A percentile compares a stretch with the other conserved stretches of the same genome.
Conservation (phyloP, 1,140 invertebrate species). For the Cyclina sinensis region DNA sequence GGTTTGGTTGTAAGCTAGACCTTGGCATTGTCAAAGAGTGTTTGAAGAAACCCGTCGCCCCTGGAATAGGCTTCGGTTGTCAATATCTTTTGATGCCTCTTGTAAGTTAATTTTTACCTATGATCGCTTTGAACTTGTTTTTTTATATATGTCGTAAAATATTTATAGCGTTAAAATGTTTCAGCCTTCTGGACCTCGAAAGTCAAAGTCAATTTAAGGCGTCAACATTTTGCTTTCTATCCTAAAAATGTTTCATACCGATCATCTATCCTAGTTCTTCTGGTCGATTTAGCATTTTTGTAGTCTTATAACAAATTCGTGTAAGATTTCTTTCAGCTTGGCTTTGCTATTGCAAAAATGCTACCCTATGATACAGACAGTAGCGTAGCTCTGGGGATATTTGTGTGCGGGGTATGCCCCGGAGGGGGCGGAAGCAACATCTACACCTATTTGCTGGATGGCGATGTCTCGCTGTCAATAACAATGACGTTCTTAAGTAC, state of each 20-base stretch:
- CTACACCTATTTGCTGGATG: constrained; percentile 87
- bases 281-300: too few species aligned
- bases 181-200: too few species aligned
- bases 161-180: too few species aligned
- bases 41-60: constrained; percentile 38
- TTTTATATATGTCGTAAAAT: too few species aligned
- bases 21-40: constrained; percentile 53
- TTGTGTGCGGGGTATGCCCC: constrained; percentile 86
- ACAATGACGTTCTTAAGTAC: constrained; percentile 85
- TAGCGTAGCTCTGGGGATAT: constrained; percentile 83
- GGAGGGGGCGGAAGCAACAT: constrained; percentile 87
- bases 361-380: constrained; percentile 21
- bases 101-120: constrained; percentile 36
- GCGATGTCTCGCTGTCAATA: constrained; percentile 86
- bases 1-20: constrained; percentile 50
- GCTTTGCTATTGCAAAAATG: constrained; percentile 16
- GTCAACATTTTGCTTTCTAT: too few species aligned
- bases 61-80: constrained; percentile 48
- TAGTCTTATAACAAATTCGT: too few species aligned
- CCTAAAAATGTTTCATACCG: too few species aligned
- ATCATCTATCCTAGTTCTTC: too few species aligned
- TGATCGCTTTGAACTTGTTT: too few species aligned
- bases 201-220: too few species aligned
- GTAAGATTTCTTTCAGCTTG: constrained; percentile 31
- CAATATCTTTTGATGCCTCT: constrained; percentile 53